Conservation (phyloP, 2,113 vertebrate species). For the Epinephelus fuscoguttatus region DNA sequence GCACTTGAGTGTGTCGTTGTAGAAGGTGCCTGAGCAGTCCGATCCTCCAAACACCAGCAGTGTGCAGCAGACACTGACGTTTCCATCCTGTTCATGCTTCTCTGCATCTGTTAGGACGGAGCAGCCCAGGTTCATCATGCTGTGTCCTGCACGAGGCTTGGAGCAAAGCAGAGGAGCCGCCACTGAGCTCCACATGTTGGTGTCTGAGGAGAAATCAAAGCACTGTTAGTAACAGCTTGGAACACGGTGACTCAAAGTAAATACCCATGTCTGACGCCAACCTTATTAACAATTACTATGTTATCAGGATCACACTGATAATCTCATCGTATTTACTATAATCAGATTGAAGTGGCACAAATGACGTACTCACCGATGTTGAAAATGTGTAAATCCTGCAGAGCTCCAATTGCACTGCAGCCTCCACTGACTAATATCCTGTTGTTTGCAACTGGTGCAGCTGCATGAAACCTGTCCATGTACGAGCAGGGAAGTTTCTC, state of each 20-base stretch:
- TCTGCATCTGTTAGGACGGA: slow-evolving; percentile 53
- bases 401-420: slow-evolving; percentile 86
- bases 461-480: slow-evolving; percentile 88
- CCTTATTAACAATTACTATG: not conserved
- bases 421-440: slow-evolving; percentile 90
- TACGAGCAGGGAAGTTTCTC: not conserved
- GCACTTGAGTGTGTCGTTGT: slow-evolving; percentile 85
- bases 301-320: not conserved
- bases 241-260: not conserved
- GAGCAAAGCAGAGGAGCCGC: slow-evolving; percentile 78
- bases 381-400: slow-evolving; percentile 89
- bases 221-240: not conserved
- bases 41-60: slow-evolving; percentile 90
- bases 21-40: slow-evolving; percentile 87
- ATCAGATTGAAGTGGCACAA: not conserved
- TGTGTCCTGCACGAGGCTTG: slow-evolving; percentile 89
- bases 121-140: slow-evolving; percentile 81
- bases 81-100: slow-evolving; percentile 59
- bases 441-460: slow-evolving; percentile 86
- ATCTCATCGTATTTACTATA: not conserved
- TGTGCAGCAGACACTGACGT: slow-evolving; percentile 43
- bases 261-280: not conserved
- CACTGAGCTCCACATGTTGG: slow-evolving; percentile 86
- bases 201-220: slow-evolving; percentile 79
- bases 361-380: slow-evolving; percentile 82